Conservation (phyloP, 2,888 invertebrate genomes). For the Serrognathus titanus region DNA sequence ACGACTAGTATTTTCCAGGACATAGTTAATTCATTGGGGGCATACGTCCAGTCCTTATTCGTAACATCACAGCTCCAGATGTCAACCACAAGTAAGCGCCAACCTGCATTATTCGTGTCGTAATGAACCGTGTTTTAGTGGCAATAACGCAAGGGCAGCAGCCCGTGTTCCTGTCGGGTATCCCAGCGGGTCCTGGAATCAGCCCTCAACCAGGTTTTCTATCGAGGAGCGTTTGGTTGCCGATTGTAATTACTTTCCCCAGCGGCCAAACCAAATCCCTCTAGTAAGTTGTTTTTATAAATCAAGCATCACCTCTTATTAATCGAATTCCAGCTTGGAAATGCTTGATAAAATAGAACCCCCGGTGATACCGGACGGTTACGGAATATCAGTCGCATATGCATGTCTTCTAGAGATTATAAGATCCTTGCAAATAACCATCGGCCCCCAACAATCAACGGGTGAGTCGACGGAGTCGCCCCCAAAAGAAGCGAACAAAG, state of each 20-base stretch:
- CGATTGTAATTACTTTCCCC: slow-evolving; percentile 79
- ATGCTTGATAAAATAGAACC: slow-evolving; percentile 95
- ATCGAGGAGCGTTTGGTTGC: slow-evolving; percentile 89
- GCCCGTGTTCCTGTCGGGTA: slow-evolving; percentile 62
- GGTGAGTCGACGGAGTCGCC: slow-evolving; percentile 25
- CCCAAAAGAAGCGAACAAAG: slow-evolving; percentile 32
- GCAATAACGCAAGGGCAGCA: slow-evolving; percentile 57
- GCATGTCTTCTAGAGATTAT: slow-evolving; percentile 91
- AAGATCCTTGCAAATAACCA: slow-evolving; percentile 74
- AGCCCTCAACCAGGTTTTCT: slow-evolving; percentile 89
- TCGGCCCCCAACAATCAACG: slow-evolving; percentile 55
- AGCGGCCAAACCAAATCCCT: slow-evolving; percentile 83
- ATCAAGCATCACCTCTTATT: slow-evolving; percentile 4
- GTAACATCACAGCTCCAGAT: slow-evolving; percentile 66
- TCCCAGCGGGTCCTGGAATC: slow-evolving; percentile 71
- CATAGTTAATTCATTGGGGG: slow-evolving; percentile 89
- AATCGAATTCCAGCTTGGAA: slow-evolving; percentile 66
- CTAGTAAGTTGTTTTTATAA: slow-evolving; percentile 69
- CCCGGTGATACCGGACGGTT: slow-evolving; percentile 92
- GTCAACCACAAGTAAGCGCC: slow-evolving; percentile 46
- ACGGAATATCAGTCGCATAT: slow-evolving; percentile 94
- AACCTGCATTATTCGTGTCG: slow-evolving; percentile 9
- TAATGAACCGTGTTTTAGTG: slow-evolving; percentile 36
- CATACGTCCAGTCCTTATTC: slow-evolving; percentile 90
- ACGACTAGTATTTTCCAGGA: slow-evolving; percentile 92